Percentiles rank a stretch among this genome's conserved stretches.
Evolutionary conservation across 2,797 vertebrate species (phyloP).

Genomic region (Vultur gryphus): DNA sequence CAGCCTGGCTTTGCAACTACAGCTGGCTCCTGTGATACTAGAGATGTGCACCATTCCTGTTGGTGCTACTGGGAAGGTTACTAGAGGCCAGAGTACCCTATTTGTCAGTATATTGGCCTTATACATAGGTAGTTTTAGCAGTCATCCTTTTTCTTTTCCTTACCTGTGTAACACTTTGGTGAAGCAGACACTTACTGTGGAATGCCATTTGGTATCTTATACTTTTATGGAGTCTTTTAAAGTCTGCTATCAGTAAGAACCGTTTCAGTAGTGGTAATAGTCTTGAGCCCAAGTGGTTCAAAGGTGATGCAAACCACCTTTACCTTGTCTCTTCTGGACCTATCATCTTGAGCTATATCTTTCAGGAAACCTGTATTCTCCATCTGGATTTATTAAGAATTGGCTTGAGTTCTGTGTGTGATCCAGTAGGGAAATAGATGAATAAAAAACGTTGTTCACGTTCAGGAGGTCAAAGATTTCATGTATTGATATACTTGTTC

Average conservation of each 20-base stretch:
- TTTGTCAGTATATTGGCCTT: neutral
- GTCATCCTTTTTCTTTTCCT: neutral
- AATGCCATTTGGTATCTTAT: neutral
- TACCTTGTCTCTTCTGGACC: neutral
- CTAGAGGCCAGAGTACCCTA: neutral
- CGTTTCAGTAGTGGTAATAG: neutral
- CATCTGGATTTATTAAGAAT: neutral
- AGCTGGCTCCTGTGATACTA: neutral
- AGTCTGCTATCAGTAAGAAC: neutral
- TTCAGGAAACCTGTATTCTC: neutral
- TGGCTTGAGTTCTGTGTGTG: neutral
- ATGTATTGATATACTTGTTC: fast-evolving
- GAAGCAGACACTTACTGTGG: neutral
- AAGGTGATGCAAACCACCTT: neutral
- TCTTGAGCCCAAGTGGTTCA: neutral
- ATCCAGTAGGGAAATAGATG: neutral
- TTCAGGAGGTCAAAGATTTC: neutral
- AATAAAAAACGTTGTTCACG: neutral
- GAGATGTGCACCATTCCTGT: neutral
- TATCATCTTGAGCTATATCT: neutral
- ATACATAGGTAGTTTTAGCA: neutral
- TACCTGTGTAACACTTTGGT: neutral
- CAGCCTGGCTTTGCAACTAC: neutral
- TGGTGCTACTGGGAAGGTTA: neutral
- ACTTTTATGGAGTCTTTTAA: neutral